Conservation (phyloP, 2,113 vertebrate species). For the Pedionomus torquatus region DNA sequence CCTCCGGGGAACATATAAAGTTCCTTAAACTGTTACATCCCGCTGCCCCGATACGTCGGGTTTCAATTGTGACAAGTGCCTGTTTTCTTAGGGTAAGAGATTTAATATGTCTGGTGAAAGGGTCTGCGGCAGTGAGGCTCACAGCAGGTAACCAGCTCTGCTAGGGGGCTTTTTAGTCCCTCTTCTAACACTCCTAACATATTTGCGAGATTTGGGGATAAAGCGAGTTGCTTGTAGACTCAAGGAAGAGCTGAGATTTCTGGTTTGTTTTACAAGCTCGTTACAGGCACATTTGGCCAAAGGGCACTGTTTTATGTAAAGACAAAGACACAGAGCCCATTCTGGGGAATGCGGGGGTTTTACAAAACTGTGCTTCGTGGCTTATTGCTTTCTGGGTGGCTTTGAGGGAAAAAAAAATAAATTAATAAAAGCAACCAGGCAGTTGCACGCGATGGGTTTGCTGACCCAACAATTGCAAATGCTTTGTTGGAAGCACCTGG, state of each 20-base stretch:
- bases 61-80: conserved; percentile 58
- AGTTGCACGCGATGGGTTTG: background rate
- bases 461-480: background rate
- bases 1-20: background rate
- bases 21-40: background rate
- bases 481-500: background rate
- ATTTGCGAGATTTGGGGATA: conserved; percentile 43
- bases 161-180: conserved; percentile 27
- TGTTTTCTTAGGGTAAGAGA: conserved; percentile 65
- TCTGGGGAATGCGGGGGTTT: conserved; percentile 7
- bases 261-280: conserved; percentile 48
- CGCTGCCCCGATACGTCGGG: background rate
- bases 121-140: conserved; percentile 36
- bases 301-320: conserved; percentile 41
- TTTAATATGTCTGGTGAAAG: conserved; percentile 66
- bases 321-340: conserved; percentile 3
- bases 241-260: conserved; percentile 35
- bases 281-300: conserved; percentile 56
- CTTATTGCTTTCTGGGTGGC: background rate
- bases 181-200: conserved; percentile 25
- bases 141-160: conserved; percentile 51
- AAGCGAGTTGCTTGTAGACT: background rate
- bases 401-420: background rate
- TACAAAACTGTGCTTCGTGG: background rate
- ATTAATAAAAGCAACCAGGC: background rate